Percentiles rank a stretch among this genome's conserved stretches.
phyloP scores from a whole-genome alignment of 2,113 vertebrate species.

The Hippocampus guttulatus region DNA sequence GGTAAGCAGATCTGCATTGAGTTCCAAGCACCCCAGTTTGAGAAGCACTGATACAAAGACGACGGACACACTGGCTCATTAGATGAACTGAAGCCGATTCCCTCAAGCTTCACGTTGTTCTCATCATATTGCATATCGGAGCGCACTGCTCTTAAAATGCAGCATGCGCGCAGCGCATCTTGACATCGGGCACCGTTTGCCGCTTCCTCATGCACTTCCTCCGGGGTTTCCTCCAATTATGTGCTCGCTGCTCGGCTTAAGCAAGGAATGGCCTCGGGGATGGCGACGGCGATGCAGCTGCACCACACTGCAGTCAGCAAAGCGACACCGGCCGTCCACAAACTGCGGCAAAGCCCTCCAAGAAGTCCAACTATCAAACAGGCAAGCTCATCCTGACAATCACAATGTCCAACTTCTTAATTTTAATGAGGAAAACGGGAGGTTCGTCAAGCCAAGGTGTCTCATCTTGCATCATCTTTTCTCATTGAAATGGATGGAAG shows the following conservation, averaged over 20 bases:
- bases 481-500: too few relatives aligned
- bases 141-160: conserved; percentile 17
- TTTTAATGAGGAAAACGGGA: neutral
- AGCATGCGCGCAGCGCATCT: conserved; percentile 24
- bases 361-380: conserved; percentile 12
- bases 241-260: conserved; percentile 50
- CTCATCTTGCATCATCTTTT: too few relatives aligned
- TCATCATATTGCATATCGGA: neutral
- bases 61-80: conserved; percentile 15
- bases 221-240: conserved; percentile 73
- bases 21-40: too few relatives aligned
- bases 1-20: too few relatives aligned
- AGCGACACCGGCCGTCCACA: conserved; percentile 22
- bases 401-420: conserved; percentile 10
- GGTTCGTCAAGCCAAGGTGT: too few relatives aligned
- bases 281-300: conserved; percentile 36
- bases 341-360: conserved; percentile 30
- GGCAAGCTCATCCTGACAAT: conserved; percentile 26
- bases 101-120: neutral
- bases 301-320: conserved; percentile 35
- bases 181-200: conserved; percentile 32
- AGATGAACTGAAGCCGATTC: neutral
- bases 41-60: neutral
- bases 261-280: conserved; percentile 64
- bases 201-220: conserved; percentile 44